phyloP scores from a whole-genome alignment of 2,888 invertebrate species.

The Piscicola geometra region DNA sequence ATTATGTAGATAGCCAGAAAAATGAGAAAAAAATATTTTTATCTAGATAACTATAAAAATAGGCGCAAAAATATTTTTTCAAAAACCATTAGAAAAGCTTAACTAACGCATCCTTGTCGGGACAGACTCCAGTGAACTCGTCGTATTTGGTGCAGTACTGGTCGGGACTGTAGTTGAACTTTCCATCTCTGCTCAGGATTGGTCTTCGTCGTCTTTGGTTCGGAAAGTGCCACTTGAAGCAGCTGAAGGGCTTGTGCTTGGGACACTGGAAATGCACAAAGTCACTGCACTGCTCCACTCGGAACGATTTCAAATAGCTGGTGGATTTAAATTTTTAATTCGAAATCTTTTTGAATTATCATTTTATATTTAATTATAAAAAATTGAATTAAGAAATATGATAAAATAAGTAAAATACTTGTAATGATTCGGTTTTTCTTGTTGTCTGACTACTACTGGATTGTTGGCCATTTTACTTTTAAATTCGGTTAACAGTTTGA shows the following conservation, averaged over 20 bases:
- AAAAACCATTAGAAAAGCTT: background rate
- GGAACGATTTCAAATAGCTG: slow-evolving; percentile 98
- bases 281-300: slow-evolving; percentile 97
- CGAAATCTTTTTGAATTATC: background rate
- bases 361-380: background rate
- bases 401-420: slow-evolving; percentile 5
- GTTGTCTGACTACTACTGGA: slow-evolving; percentile 28
- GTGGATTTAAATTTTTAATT: background rate
- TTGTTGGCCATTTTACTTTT: background rate
- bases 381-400: background rate
- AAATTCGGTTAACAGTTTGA: too few relatives aligned
- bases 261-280: slow-evolving; percentile 99
- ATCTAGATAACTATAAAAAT: background rate
- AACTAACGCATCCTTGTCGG: slow-evolving; percentile 97
- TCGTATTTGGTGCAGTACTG: slow-evolving; percentile 99
- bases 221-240: slow-evolving; percentile 99
- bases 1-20: too few relatives aligned
- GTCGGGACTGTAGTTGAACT: slow-evolving; percentile 97
- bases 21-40: too few relatives aligned
- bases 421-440: slow-evolving; percentile 35
- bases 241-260: slow-evolving; percentile 97
- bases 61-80: background rate
- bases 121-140: slow-evolving; percentile 95
- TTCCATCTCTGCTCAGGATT: slow-evolving; percentile 89
- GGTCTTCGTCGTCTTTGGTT: slow-evolving; percentile 88